Conservation (phyloP, 2,113 vertebrate species). For the Antigone vipio region DNA sequence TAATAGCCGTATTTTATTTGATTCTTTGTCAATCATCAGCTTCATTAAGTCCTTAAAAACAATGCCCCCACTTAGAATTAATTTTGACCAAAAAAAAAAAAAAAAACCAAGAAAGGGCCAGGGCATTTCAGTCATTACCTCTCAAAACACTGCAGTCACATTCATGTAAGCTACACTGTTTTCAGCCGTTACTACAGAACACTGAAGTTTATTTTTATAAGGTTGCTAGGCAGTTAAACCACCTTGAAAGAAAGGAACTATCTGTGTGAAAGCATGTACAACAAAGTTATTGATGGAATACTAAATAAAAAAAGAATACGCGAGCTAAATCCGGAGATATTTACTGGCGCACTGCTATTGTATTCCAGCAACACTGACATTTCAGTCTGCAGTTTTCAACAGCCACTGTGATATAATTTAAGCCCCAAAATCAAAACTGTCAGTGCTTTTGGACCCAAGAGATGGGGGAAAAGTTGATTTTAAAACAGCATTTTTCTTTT, state of each 20-base stretch:
- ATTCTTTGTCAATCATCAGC: background rate
- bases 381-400: slow-evolving; percentile 28
- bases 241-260: slow-evolving; percentile 30
- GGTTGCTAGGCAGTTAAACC: slow-evolving; percentile 51
- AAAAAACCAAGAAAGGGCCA: background rate
- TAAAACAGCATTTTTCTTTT: background rate
- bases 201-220: slow-evolving; percentile 40
- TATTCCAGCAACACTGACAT: slow-evolving; percentile 14
- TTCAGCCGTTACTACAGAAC: background rate
- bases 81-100: background rate
- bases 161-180: background rate
- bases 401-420: background rate
- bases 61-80: background rate
- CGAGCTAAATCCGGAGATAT: background rate
- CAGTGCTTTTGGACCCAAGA: background rate
- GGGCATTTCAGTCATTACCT: background rate
- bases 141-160: background rate
- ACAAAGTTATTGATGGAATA: slow-evolving; percentile 52
- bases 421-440: slow-evolving; percentile 40
- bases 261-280: slow-evolving; percentile 22
- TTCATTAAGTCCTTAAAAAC: background rate
- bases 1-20: background rate
- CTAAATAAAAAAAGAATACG: background rate
- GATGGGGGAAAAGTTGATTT: background rate
- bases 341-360: background rate